phyloP scores from a whole-genome alignment of 2,888 invertebrate genomes.

The Lucinisca nassula region DNA sequence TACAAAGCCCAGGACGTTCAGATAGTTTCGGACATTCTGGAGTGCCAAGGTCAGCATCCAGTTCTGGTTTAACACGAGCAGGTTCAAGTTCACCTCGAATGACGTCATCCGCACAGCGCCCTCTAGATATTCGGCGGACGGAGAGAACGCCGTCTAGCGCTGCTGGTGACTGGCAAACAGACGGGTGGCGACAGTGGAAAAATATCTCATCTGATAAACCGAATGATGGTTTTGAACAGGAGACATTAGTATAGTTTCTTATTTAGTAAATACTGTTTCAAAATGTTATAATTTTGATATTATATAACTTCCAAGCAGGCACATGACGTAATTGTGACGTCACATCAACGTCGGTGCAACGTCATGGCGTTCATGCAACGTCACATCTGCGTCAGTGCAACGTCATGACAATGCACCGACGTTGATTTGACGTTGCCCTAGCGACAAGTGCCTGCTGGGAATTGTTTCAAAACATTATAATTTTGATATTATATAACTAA shows the following conservation, averaged over 20 bases:
- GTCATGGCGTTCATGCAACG: no score
- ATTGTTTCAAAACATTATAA: no score
- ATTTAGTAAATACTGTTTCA: no score
- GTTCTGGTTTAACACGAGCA: constrained; percentile 44
- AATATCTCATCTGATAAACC: constrained; percentile 78
- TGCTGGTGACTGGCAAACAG: constrained; percentile 82
- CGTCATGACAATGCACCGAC: neutral
- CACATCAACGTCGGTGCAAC: no score
- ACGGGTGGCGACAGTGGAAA: constrained; percentile 85
- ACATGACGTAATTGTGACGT: no score
- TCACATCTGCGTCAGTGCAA: no score
- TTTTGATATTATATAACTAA: no score
- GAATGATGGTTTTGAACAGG: constrained; percentile 81
- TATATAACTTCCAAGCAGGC: no score
- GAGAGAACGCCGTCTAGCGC: constrained; percentile 66
- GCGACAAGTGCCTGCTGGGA: no score
- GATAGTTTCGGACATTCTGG: constrained; percentile 65
- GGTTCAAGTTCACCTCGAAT: constrained; percentile 74
- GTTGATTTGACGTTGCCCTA: neutral
- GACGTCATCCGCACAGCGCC: constrained; percentile 76
- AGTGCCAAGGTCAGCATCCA: neutral
- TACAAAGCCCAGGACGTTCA: constrained; percentile 72
- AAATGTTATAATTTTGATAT: no score
- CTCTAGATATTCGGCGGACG: constrained; percentile 70
- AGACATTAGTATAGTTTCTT: constrained; percentile 82